phyloP scores from a whole-genome alignment of 2,113 vertebrate species.

The Myiagra hebetior region DNA sequence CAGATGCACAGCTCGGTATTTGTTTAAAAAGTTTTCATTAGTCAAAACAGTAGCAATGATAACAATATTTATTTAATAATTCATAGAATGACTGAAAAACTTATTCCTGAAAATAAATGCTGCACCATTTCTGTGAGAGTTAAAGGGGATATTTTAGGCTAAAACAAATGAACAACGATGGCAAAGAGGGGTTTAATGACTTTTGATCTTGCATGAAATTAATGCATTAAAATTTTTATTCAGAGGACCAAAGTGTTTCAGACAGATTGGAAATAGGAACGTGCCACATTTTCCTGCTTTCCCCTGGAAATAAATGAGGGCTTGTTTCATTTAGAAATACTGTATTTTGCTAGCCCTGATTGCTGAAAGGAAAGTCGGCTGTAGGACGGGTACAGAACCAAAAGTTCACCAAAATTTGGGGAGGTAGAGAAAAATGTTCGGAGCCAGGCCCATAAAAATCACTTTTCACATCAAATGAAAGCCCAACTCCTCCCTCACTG shows the following conservation, averaged over 20 bases:
- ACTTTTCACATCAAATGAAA: background rate
- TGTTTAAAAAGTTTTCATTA: background rate
- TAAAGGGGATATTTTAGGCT: background rate
- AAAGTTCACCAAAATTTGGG: background rate
- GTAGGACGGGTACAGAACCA: background rate
- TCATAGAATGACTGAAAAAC: background rate
- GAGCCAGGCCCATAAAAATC: background rate
- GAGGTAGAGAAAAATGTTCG: background rate
- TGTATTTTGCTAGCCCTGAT: conserved; percentile 5
- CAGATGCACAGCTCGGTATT: background rate
- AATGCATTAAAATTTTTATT: background rate
- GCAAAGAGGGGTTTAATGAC: background rate
- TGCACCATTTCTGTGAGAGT: background rate
- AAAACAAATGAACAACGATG: conserved; percentile 15
- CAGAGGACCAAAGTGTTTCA: background rate
- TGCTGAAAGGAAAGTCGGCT: background rate
- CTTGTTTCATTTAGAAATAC: conserved; percentile 55
- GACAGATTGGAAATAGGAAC: conserved; percentile 10
- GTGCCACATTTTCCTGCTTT: conserved; percentile 30
- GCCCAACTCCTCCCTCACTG: background rate
- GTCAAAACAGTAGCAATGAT: background rate
- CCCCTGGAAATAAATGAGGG: background rate
- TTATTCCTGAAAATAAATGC: background rate
- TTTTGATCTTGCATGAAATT: conserved; percentile 10
- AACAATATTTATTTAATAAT: background rate